These are phyloP conservation scores for Branchellion lobata DNA, from an alignment of 2,888 invertebrate species.

Conservation along the genomic window DNA sequence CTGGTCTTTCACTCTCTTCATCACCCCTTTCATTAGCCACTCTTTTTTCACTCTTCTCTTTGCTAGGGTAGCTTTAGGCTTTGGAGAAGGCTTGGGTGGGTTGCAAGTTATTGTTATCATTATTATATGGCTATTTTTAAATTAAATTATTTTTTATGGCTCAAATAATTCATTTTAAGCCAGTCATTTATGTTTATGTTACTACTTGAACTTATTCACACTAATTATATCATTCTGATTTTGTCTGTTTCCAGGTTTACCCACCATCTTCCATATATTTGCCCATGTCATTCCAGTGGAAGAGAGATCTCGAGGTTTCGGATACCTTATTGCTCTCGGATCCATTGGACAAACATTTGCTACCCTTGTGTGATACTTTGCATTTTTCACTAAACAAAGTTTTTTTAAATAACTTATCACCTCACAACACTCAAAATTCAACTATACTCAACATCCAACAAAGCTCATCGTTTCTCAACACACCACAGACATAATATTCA, in stretches of 20 bases:
- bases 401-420: too few relatives aligned
- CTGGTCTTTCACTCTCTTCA: slow-evolving; percentile 74
- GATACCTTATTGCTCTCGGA: slow-evolving; percentile 73
- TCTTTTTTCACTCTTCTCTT: slow-evolving; percentile 69
- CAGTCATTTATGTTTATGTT: too few relatives aligned
- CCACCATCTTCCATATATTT: slow-evolving; percentile 76
- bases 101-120: slow-evolving; percentile 32
- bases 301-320: slow-evolving; percentile 73
- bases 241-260: slow-evolving; percentile 67
- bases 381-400: too few relatives aligned
- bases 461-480: too few relatives aligned
- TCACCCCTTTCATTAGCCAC: slow-evolving; percentile 71
- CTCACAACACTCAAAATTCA: too few relatives aligned
- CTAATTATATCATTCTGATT: too few relatives aligned
- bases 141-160: background rate
- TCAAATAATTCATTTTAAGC: slow-evolving; percentile 8
- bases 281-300: slow-evolving; percentile 73
- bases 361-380: slow-evolving; percentile 67
- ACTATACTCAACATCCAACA: too few relatives aligned
- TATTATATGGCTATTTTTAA: background rate
- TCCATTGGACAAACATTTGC: slow-evolving; percentile 76
- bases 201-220: background rate
- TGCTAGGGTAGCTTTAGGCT: slow-evolving; percentile 71
- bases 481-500: too few relatives aligned
- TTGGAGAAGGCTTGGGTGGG: slow-evolving; percentile 74